Evolutionary conservation across 1,140 invertebrate genomes (phyloP).

Genomic region (Neodiprion virginianus): DNA sequence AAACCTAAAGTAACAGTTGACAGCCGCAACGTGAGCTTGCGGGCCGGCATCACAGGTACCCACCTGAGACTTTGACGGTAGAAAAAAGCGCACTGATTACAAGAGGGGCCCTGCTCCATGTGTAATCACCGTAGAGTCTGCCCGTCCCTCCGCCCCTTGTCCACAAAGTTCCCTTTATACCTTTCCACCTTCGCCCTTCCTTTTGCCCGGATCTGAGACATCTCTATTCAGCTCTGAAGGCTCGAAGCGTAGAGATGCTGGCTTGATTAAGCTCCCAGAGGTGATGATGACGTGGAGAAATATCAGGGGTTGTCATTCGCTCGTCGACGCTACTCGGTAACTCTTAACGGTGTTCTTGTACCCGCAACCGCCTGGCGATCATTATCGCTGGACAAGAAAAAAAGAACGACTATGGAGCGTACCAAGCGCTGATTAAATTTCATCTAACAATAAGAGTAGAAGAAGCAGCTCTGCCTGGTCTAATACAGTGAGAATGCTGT

Average conservation of each 20-base stretch:
- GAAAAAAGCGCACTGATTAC: constrained; percentile 14
- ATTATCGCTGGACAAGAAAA: no score
- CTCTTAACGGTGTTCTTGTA: not conserved
- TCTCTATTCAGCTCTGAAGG: constrained; percentile 28
- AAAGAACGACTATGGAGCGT: no score
- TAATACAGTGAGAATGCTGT: no score
- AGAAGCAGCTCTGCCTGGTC: no score
- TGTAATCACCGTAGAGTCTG: constrained; percentile 13
- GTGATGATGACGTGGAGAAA: constrained; percentile 31
- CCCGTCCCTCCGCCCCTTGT: not conserved
- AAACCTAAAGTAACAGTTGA: no score
- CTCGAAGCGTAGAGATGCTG: constrained; percentile 19
- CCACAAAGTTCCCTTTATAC: not conserved
- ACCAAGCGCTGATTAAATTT: no score
- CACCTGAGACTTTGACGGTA: not conserved
- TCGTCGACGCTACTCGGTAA: constrained; percentile 15
- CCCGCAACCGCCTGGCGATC: constrained; percentile 24
- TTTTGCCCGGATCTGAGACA: constrained; percentile 2
- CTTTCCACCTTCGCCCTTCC: not conserved
- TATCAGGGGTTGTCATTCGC: constrained; percentile 24
- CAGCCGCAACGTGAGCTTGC: no score
- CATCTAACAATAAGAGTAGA: no score
- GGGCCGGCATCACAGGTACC: no score
- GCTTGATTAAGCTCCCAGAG: constrained; percentile 36
- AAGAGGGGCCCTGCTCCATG: not conserved